Percentiles rank a stretch among this genome's conserved stretches.
These are phyloP conservation scores for Rousettus madagascariensis DNA, from an alignment of 2,797 vertebrate species.

Conservation along the genomic window DNA sequence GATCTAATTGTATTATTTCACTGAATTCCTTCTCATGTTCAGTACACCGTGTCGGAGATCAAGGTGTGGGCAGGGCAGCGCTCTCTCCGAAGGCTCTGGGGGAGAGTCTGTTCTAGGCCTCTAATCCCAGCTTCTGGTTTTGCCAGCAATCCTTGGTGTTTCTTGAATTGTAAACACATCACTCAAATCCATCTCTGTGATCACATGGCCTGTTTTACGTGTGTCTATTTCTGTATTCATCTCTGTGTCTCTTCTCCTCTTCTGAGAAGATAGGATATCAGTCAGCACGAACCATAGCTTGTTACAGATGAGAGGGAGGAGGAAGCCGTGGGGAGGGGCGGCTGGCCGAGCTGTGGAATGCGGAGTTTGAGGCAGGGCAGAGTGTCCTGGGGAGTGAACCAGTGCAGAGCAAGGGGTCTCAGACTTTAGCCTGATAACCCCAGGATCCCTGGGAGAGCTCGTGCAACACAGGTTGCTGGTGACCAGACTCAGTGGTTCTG, in stretches of 20 bases:
- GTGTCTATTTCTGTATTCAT: not conserved
- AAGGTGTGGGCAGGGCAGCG: not conserved
- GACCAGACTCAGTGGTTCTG: not conserved
- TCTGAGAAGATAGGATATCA: not conserved
- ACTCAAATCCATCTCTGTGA: not conserved
- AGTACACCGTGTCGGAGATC: not conserved
- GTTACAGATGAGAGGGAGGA: not conserved
- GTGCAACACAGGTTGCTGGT: rapidly evolving
- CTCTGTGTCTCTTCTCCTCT: not conserved
- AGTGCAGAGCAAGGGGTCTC: rapidly evolving
- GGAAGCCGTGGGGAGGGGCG: not conserved
- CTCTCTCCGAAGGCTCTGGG: not conserved
- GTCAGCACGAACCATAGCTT: not conserved
- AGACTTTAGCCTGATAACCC: rapidly evolving
- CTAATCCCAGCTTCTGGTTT: not conserved
- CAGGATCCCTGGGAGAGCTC: not conserved
- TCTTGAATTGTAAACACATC: not conserved
- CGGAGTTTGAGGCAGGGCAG: rapidly evolving
- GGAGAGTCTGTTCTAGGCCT: not conserved
- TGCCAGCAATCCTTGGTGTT: not conserved
- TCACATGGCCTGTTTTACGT: not conserved
- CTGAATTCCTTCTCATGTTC: not conserved
- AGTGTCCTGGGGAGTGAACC: not conserved
- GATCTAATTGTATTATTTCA: too few species aligned
- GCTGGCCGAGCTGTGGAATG: rapidly evolving